Base-by-base conservation (phyloP, 2,113 vertebrate genomes). In the Phainopepla nitens region DNA sequence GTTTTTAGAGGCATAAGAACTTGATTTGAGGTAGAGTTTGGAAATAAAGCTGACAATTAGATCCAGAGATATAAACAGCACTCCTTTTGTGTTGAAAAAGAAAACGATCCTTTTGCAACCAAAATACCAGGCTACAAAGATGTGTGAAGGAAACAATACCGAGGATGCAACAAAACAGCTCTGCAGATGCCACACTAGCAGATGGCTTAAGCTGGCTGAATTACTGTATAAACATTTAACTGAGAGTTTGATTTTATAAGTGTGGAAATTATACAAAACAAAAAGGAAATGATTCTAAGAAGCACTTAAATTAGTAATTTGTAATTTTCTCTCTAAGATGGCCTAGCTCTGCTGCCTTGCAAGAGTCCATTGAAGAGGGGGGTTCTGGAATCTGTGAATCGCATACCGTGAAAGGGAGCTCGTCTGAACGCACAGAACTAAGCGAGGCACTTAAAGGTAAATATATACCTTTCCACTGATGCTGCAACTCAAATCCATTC, bases 241-340 rank as follows among this genome's bases (percentile, higher is more conserved):
- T 45, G 84, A 72, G 96, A 97, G 93, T 94, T 95, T 96, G 96
- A 96, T 96, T 95, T 96, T 82, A 6, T 85, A 95, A 91, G 95
- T 50, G 93, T 95, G 82, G 90, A 97, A 97, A 97, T 96, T 42
- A 92, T 29, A 93, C 89, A 87, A 96, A 97, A 97, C 97, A 91
- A 94, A 96, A 96, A 94, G 94, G 77, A 90, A 94, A 95, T 44
- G 28, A 93, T 84, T 91, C 89, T 88, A 84, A 54, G 78, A 93
- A 94, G 92, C 92, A 75, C 89, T 96, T 95, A 89, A 85, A 87
- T 95, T 86, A 96, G 96, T 90, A 60, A 95, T 96, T 96, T 96
- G 91, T 96, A 91, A 97, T 96, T 93, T 97, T 95, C 95, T 94
- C 35, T 7, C 64, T 71, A 58, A 90, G 57, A 41, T 35, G 41